Base-by-base conservation (phyloP, 2,113 vertebrate species). In the Axis porcinus region DNA sequence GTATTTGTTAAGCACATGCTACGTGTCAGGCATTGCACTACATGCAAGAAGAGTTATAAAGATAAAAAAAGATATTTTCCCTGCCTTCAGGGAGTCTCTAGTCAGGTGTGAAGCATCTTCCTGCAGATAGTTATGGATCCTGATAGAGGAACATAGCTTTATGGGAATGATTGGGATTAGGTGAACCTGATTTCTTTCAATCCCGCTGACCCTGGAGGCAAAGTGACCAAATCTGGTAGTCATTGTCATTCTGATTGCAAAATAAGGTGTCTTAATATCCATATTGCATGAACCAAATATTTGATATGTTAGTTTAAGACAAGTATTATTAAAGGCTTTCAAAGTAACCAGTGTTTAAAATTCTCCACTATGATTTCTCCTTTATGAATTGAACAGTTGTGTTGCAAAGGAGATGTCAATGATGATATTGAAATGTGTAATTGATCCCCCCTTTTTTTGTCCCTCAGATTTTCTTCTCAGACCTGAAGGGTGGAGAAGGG, bases 401-500 rank as follows among this genome's bases (percentile, higher is more conserved):
- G 16, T 67, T 85, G 4, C 76, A 74, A 78, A 50, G 33, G 40
- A 94, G 62, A 13, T 9, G n/a, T 25, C 85, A 7, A 15, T 52
- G 27, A 79, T 14, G 15, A 45, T 84, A 30, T 54, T 55, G 30
- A 91, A 88, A 60, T 95, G 96, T 83, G 83, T 45, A 17, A 58
- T 17, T 57, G 50, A 16, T n/a, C 11, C 10, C 5, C 1, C 27
- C 28, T 43, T 36, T 33, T 55, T 98, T 97, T 64, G 60, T 97
- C 92, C 95, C 86, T 79, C 14, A 81, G 89, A 96, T 87, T 98
- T 98, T 97, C 78, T 95, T 95, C 96, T 81, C 43, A 95, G 36
- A 96, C 86, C 55, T 94, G 95, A 90, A 98, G 97, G 97, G 96
- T 83, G 93, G 96, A 96, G 98, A 86, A 83, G 70, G 96, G 90